These are phyloP conservation scores for Drosophila ustulata DNA, from an alignment of 2,888 invertebrate genomes.

Conservation along the genomic window DNA sequence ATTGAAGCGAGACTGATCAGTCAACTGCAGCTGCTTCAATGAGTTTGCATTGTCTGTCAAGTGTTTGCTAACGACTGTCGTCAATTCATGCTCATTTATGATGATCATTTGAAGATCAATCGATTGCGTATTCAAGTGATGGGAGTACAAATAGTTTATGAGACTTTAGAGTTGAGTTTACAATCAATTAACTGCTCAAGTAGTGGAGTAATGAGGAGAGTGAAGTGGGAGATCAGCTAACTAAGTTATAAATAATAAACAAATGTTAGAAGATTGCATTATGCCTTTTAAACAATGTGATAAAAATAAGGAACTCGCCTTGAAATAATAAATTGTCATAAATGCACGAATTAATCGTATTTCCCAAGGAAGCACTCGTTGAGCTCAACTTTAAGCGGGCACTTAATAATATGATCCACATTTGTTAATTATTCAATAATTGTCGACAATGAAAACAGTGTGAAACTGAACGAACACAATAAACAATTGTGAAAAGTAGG, in stretches of 20 bases:
- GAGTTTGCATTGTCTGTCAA: background rate
- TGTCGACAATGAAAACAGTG: background rate
- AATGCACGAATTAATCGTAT: no score
- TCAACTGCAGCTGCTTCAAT: background rate
- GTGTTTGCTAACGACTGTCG: background rate
- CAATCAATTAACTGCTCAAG: background rate
- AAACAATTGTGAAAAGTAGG: constrained; percentile 10
- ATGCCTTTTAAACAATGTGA: no score
- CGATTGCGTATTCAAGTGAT: background rate
- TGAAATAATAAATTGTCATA: no score
- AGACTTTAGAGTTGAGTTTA: background rate
- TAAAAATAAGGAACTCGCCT: no score
- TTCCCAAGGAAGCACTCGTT: background rate
- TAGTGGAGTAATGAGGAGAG: background rate
- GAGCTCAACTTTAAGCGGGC: background rate
- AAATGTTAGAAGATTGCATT: no score
- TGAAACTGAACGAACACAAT: background rate
- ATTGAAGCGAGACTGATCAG: constrained; percentile 27
- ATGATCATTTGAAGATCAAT: background rate
- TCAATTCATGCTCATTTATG: background rate
- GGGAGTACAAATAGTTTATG: background rate
- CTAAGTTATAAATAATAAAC: no score
- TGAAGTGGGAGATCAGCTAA: no score
- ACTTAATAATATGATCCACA: background rate
- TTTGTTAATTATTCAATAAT: background rate